phyloP scores from a whole-genome alignment of 2,113 vertebrate genomes.

The Mesitornis unicolor region DNA sequence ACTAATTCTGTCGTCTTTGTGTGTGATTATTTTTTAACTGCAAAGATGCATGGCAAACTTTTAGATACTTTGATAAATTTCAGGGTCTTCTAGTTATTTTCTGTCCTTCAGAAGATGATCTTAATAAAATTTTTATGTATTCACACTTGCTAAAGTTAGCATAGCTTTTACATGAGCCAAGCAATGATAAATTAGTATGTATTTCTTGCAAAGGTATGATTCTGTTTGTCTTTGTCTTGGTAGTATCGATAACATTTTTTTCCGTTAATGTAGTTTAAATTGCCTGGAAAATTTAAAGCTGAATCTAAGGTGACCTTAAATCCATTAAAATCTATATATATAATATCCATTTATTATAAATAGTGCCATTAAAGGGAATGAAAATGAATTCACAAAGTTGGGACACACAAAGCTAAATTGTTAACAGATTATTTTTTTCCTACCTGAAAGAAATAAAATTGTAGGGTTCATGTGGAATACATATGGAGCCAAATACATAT shows the following conservation, averaged over 20 bases:
- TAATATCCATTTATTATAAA: neutral
- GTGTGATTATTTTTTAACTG: neutral
- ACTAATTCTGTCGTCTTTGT: neutral
- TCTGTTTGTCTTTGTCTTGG: neutral
- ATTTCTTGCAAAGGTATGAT: neutral
- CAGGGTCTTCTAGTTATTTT: neutral
- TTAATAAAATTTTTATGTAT: neutral
- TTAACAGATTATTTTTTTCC: conserved; percentile 62
- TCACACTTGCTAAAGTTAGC: neutral
- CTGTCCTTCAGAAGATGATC: neutral
- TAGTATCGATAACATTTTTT: neutral
- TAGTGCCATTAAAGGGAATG: neutral
- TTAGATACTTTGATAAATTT: neutral
- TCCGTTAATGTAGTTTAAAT: conserved; percentile 4
- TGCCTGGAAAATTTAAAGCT: neutral
- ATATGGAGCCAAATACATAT: conserved; percentile 6
- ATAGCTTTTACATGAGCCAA: neutral
- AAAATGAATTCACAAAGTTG: neutral
- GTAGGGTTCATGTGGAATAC: neutral
- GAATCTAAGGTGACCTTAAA: neutral
- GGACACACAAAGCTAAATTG: conserved; percentile 13
- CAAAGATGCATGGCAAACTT: neutral
- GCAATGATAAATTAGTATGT: neutral
- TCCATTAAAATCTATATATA: neutral
- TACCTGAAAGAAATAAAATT: conserved; percentile 62